Conservation (phyloP, 2,797 vertebrate genomes). For the Varecia variegata region DNA sequence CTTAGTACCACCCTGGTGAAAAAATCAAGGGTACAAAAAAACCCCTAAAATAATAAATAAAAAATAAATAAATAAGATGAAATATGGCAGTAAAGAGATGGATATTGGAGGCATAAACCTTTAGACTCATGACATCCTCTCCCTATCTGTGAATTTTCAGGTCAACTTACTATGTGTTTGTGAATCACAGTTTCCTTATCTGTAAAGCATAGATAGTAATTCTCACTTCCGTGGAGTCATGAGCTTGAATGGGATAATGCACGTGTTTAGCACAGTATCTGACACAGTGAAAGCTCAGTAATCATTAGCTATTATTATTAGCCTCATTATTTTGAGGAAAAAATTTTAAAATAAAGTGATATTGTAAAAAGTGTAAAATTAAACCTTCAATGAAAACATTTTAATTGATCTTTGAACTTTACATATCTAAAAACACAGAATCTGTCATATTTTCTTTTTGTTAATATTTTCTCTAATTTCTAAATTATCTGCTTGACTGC, state of each 20-base stretch:
- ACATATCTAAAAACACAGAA: neutral
- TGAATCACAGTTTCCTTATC: neutral
- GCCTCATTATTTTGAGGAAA: neutral
- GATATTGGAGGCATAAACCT: neutral
- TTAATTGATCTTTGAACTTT: neutral
- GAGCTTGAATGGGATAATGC: neutral
- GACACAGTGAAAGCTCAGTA: neutral
- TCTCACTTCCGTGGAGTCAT: neutral
- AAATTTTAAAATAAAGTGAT: neutral
- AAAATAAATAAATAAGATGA: neutral
- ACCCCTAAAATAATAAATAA: no score
- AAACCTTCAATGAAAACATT: neutral
- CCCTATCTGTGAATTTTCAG: neutral
- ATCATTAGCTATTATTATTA: neutral
- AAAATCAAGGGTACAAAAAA: slow-evolving; percentile 86
- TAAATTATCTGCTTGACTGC: neutral
- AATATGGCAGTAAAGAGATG: neutral
- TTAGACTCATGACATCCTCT: slow-evolving; percentile 4
- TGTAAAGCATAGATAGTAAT: neutral
- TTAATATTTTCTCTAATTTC: slow-evolving; percentile 39
- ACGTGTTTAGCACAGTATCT: neutral
- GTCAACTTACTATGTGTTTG: neutral
- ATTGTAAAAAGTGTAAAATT: neutral
- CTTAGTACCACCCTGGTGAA: slow-evolving; percentile 87
- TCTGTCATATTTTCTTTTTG: neutral